phyloP scores from a whole-genome alignment of 2,113 vertebrate species.

The Centropus unirufus region DNA sequence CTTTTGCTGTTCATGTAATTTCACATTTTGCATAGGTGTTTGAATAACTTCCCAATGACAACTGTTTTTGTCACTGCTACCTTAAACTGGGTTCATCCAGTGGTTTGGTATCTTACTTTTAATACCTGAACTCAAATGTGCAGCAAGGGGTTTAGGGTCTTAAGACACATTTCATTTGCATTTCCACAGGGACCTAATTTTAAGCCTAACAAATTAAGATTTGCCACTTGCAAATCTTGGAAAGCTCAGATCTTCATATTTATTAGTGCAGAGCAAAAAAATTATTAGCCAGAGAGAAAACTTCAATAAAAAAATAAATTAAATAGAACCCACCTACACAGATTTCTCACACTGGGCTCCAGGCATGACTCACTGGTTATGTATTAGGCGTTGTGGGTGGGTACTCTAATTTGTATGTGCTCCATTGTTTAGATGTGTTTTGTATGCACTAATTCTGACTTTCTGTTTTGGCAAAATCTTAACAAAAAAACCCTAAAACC shows the following conservation, averaged over 20 bases:
- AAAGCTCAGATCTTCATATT: slow-evolving; percentile 1
- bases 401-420: slow-evolving; percentile 46
- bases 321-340: slow-evolving; percentile 52
- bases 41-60: accelerated
- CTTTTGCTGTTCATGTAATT: accelerated
- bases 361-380: slow-evolving; percentile 49
- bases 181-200: neutral
- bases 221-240: neutral
- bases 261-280: slow-evolving; percentile 29
- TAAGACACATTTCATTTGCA: neutral
- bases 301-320: slow-evolving; percentile 25
- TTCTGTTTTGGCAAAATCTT: slow-evolving; percentile 57
- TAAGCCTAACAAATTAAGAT: neutral
- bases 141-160: neutral
- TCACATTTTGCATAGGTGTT: neutral
- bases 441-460: slow-evolving; percentile 14
- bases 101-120: neutral
- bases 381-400: slow-evolving; percentile 46
- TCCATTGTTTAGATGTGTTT: slow-evolving; percentile 54
- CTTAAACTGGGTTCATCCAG: neutral
- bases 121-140: neutral
- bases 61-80: neutral
- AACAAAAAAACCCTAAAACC: neutral
- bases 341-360: slow-evolving; percentile 51
- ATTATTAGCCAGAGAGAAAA: slow-evolving; percentile 42